phyloP scores from a whole-genome alignment of 2,113 vertebrate species.

The Petaurus breviceps region DNA sequence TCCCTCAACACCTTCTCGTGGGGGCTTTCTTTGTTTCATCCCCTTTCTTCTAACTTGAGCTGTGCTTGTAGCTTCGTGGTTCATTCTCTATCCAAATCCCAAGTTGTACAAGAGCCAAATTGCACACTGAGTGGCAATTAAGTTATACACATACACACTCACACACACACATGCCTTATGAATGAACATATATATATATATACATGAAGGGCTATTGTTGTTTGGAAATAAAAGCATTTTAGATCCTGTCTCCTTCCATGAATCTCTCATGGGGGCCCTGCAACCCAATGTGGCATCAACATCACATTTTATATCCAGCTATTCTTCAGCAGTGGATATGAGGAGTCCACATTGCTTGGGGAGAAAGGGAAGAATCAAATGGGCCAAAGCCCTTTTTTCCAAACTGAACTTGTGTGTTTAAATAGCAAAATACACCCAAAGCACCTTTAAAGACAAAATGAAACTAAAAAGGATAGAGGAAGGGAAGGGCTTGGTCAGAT shows the following conservation, averaged over 20 bases:
- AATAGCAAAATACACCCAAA: slow-evolving; percentile 13
- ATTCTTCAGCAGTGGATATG: background rate
- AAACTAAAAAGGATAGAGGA: background rate
- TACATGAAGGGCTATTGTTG: slow-evolving; percentile 19
- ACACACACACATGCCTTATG: slow-evolving; percentile 4
- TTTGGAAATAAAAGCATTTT: slow-evolving; percentile 9
- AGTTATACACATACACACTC: background rate
- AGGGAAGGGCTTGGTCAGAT: background rate
- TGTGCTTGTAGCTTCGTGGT: slow-evolving; percentile 50
- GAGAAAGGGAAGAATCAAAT: background rate
- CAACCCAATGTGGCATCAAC: background rate
- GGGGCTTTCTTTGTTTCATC: slow-evolving; percentile 32
- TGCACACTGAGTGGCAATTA: slow-evolving; percentile 1
- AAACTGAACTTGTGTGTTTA: slow-evolving; percentile 9
- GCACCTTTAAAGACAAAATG: background rate
- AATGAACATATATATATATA: background rate
- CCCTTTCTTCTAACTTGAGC: slow-evolving; percentile 63
- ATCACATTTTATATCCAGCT: background rate
- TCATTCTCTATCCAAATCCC: slow-evolving; percentile 18
- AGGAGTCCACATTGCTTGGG: background rate
- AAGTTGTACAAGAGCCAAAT: slow-evolving; percentile 24
- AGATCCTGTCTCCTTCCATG: background rate
- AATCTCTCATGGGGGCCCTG: background rate
- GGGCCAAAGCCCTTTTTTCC: background rate
- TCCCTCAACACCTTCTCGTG: slow-evolving; percentile 75